These are phyloP conservation scores for Brachypalpus laphriformis DNA, from an alignment of 2,888 invertebrate genomes.

Conservation along the genomic window DNA sequence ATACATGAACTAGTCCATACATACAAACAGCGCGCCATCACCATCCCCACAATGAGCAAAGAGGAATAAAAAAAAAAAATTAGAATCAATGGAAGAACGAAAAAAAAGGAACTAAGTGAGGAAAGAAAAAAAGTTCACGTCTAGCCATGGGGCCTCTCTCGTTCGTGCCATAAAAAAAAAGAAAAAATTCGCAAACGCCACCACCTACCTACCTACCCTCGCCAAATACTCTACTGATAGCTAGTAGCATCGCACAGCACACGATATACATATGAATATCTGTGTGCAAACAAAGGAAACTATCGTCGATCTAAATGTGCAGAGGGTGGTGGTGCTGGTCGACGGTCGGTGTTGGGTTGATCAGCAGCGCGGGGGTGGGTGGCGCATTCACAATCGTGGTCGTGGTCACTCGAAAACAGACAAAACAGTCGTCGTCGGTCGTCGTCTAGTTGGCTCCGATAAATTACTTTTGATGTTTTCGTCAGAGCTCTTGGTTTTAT, in stretches of 20 bases:
- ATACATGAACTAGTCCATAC: constrained; percentile 11
- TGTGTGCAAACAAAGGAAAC: constrained; percentile 60
- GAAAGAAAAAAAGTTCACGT: constrained; percentile 34
- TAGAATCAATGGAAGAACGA: constrained; percentile 19
- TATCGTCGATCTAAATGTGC: constrained; percentile 49
- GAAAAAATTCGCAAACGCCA: constrained; percentile 43
- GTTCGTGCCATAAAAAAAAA: constrained; percentile 30
- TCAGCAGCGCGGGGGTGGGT: constrained; percentile 32
- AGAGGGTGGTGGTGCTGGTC: constrained; percentile 17
- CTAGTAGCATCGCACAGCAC: not conserved
- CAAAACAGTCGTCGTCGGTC: constrained; percentile 27
- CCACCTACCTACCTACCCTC: constrained; percentile 49
- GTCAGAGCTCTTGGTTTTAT: constrained; percentile 45
- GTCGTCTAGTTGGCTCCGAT: constrained; percentile 70
- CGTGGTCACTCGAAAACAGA: constrained; percentile 57
- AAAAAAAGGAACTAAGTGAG: constrained; percentile 28
- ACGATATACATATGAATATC: not conserved
- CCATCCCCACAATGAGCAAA: not conserved
- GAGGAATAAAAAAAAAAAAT: constrained; percentile 16
- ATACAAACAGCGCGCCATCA: not conserved
- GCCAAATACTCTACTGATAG: constrained; percentile 29
- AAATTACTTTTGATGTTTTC: constrained; percentile 66
- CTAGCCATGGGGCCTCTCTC: constrained; percentile 57
- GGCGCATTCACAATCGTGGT: constrained; percentile 24
- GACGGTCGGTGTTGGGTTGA: constrained; percentile 24